A percentile compares a stretch with the other conserved stretches of the same genome.
Conservation (phyloP, 1,140 invertebrate species). For the Tetramorium parvispinum region DNA sequence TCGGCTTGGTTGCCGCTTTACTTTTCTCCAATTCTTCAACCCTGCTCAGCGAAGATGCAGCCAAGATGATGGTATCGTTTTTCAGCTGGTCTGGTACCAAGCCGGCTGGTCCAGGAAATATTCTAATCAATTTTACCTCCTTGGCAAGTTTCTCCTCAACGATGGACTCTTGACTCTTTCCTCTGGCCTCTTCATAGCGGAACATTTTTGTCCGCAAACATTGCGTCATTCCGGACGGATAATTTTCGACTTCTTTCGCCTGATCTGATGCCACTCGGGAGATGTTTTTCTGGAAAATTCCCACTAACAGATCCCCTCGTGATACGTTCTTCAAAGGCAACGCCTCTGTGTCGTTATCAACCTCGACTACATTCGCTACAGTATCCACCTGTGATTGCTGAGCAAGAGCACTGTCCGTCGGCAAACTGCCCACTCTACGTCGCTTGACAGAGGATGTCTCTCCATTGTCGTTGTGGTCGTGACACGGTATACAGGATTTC, state of each 20-base stretch:
- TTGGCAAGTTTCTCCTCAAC: slow-evolving; percentile 33
- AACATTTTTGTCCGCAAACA: not conserved
- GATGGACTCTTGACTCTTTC: not conserved
- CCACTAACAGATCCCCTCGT: slow-evolving; percentile 47
- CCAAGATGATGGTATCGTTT: slow-evolving; percentile 19
- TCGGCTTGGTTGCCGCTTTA: slow-evolving; percentile 7
- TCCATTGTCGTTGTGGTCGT: slow-evolving; percentile 39
- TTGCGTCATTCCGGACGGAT: too few relatives aligned
- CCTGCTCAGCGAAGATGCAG: slow-evolving; percentile 40
- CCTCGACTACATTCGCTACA: not conserved
- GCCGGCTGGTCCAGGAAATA: slow-evolving; percentile 84
- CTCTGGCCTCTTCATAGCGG: not conserved
- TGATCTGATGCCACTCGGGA: not conserved
- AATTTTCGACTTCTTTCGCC: not conserved
- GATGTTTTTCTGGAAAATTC: slow-evolving; percentile 38
- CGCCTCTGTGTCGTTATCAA: slow-evolving; percentile 1
- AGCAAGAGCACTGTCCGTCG: not conserved
- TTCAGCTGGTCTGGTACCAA: slow-evolving; percentile 74
- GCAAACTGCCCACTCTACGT: slow-evolving; percentile 50
- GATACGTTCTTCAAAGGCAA: not conserved
- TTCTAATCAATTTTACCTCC: slow-evolving; percentile 74
- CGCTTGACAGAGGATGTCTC: slow-evolving; percentile 52
- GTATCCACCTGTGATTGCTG: not conserved
- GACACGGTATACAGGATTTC: slow-evolving; percentile 17
- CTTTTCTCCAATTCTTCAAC: slow-evolving; percentile 53